phyloP scores from a whole-genome alignment of 2,113 vertebrate species.

The Grantiella picta region DNA sequence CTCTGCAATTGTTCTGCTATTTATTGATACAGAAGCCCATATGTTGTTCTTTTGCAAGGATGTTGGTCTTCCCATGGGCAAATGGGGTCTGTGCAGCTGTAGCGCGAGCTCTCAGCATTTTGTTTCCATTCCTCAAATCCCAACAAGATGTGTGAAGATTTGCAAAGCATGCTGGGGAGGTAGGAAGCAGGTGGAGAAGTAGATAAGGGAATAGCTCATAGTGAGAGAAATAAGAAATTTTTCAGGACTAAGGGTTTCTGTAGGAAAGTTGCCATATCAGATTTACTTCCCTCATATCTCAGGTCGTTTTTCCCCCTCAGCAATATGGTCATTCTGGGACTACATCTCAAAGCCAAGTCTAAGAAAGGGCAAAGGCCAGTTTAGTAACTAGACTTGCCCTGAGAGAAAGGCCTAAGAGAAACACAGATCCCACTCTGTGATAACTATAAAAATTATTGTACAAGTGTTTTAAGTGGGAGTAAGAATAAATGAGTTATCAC shows the following conservation, averaged over 20 bases:
- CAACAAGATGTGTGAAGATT: background rate
- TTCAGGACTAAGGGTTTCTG: background rate
- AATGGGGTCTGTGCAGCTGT: background rate
- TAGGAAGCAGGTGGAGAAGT: background rate
- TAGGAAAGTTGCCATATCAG: background rate
- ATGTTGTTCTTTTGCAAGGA: background rate
- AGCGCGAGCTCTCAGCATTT: background rate
- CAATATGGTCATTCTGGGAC: background rate
- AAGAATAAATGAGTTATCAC: background rate
- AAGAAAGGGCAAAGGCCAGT: background rate
- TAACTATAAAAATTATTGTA: background rate
- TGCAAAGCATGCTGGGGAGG: background rate
- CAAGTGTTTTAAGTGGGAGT: background rate
- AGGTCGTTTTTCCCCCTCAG: fast-evolving
- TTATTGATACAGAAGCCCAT: background rate
- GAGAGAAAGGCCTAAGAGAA: background rate
- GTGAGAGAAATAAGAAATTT: background rate
- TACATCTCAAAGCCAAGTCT: background rate
- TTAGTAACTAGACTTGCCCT: background rate
- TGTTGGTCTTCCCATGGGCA: background rate
- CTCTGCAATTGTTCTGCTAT: background rate
- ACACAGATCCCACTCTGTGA: background rate
- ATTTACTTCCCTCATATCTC: background rate
- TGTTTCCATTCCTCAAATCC: background rate
- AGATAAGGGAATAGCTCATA: background rate